Base-by-base conservation (phyloP, 2,797 vertebrate species). In the Apogon talboti region DNA sequence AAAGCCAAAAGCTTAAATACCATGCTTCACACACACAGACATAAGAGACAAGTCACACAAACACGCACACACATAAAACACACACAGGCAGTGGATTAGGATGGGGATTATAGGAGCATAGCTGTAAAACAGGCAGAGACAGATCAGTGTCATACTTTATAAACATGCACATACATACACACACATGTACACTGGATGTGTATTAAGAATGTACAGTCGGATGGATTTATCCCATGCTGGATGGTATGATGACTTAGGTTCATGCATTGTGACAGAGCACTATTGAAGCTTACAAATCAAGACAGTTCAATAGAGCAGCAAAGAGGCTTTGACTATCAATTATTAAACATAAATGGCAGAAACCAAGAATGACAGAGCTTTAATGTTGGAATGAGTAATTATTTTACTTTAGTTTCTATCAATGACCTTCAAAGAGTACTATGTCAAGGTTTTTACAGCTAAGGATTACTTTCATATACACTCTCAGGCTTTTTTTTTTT, bases 121-220 rank as follows among this genome's bases (percentile, higher is more conserved):
- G 79, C 80, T 80, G 84, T 84, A 86, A 84, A 87, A 89, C 82
- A 84, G 83, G 80, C 82, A 83, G 71, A 81, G 78, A 84, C 85
- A 84, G 84, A 89, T 90, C 87, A 77, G 82, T 85, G 84, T 86
- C 80, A 81, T 82, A 79, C 78, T 74, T 80, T 71, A 83, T 77
- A 78, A 78, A 81, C 78, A 76, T 67, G 45, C 65, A 28, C 65
- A 53, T 60, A 52, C 56, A 69, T 13, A 64, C 70, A 58, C 51
- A 58, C 50, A 50, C 50, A 44, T 28, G 6, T 28, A 6, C 24
- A 28, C 44, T 65, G 61, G 47, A 66, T 70, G 47, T 72, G 70
- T 80, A 76, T 52, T 73, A 69, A 50, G 70, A 46, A 57, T 70
- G 52, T 76, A 85, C 66, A 71, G 83, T 73, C 65, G 57, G 48